These are phyloP conservation scores for Aptenodytes patagonicus DNA, from an alignment of 2,113 vertebrate genomes.

Conservation along the genomic window DNA sequence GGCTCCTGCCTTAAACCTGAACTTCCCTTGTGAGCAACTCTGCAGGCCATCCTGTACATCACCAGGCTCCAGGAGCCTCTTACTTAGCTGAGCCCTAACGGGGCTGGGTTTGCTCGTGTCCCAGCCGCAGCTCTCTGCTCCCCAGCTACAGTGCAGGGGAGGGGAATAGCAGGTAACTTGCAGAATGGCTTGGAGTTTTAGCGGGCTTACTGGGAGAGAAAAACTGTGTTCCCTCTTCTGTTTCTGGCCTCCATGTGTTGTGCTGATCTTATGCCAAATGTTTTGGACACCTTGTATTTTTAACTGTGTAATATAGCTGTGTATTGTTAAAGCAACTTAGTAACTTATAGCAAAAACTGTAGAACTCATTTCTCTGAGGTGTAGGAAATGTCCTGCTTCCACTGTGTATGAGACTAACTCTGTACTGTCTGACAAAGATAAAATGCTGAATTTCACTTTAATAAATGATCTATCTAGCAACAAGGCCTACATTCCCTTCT, in stretches of 20 bases:
- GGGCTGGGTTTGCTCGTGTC: neutral
- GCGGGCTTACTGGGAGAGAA: slow-evolving; percentile 36
- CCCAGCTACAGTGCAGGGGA: neutral
- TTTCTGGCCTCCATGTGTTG: slow-evolving; percentile 71
- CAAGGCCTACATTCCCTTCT: neutral
- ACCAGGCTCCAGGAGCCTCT: neutral
- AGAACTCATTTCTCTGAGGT: slow-evolving; percentile 60
- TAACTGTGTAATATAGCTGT: slow-evolving; percentile 76
- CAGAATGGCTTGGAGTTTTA: slow-evolving; percentile 15
- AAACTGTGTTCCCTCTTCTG: slow-evolving; percentile 68
- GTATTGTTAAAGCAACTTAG: slow-evolving; percentile 73
- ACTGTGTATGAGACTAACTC: slow-evolving; percentile 70
- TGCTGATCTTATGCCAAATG: slow-evolving; percentile 74
- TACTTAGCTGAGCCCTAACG: neutral
- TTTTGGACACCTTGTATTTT: slow-evolving; percentile 75
- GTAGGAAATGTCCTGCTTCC: slow-evolving; percentile 65
- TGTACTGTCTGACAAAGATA: slow-evolving; percentile 68
- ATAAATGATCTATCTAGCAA: slow-evolving; percentile 77
- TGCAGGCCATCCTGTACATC: neutral
- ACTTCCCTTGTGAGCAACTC: slow-evolving; percentile 19
- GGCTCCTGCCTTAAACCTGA: slow-evolving; percentile 56
- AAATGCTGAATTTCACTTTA: slow-evolving; percentile 71
- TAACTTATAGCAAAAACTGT: slow-evolving; percentile 68
- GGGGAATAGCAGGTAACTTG: neutral
- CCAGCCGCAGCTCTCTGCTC: neutral